These are phyloP conservation scores for Aplysia californica DNA, from an alignment of 1,140 invertebrate genomes.

Conservation along the genomic window DNA sequence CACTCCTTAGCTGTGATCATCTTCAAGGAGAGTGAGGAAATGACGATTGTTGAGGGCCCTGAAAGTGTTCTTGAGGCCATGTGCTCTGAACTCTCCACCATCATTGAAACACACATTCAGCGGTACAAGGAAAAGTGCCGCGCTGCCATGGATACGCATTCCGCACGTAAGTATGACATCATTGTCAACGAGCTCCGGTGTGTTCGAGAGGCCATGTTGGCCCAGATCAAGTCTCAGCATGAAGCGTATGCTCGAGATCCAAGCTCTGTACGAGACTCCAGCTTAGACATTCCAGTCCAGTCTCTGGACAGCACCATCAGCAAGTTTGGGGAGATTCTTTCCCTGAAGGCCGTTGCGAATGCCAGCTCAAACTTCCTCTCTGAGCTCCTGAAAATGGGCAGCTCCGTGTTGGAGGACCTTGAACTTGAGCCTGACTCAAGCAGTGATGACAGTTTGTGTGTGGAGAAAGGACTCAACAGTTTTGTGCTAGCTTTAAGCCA, in stretches of 20 bases:
- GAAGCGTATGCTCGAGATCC: constrained; percentile 21
- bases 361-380: constrained; percentile 41
- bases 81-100: constrained; percentile 42
- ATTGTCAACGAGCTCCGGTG: constrained; percentile 33
- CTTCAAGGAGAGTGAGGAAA: constrained; percentile 40
- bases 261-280: constrained; percentile 10
- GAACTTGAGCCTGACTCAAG: constrained; percentile 15
- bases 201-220: constrained; percentile 27
- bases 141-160: constrained; percentile 26
- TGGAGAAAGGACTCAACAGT: constrained; percentile 28
- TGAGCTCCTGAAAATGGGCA: constrained; percentile 43
- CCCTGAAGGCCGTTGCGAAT: constrained; percentile 43
- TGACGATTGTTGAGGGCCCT: constrained; percentile 39
- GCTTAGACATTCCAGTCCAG: constrained; percentile 34
- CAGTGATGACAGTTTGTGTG: constrained; percentile 4
- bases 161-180: constrained; percentile 35
- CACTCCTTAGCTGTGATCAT: constrained; percentile 39
- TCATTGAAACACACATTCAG: constrained; percentile 44
- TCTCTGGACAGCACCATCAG: constrained; percentile 41
- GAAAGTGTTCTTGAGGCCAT: constrained; percentile 41
- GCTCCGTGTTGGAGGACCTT: constrained; percentile 38
- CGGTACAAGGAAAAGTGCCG: constrained; percentile 38
- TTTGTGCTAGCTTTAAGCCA: constrained; percentile 44
- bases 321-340: constrained; percentile 48
- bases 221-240: constrained; percentile 26